These are phyloP conservation scores for Clunio marinus DNA, from an alignment of 2,888 invertebrate genomes.

Conservation along the genomic window DNA sequence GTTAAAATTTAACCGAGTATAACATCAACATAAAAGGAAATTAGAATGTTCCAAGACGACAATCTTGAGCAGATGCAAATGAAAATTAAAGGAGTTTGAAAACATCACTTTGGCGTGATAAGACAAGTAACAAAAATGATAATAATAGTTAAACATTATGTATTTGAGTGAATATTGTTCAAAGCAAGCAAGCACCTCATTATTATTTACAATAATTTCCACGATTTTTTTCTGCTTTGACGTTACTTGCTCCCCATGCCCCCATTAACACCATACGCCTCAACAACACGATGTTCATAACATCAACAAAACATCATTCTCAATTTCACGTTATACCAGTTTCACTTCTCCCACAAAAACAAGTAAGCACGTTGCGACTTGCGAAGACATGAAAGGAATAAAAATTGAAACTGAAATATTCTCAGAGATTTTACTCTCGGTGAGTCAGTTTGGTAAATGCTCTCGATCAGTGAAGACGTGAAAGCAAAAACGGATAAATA, in stretches of 20 bases:
- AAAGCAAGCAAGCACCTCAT: too few relatives aligned
- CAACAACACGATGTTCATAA: conserved; percentile 2
- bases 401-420: conserved; percentile 14
- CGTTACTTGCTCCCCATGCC: too few relatives aligned
- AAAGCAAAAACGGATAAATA: background rate
- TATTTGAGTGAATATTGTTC: background rate
- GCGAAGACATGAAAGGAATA: too few relatives aligned
- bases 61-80: background rate
- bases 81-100: conserved; percentile 2
- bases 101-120: background rate
- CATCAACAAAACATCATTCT: background rate
- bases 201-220: conserved; percentile 10
- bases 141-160: conserved; percentile 4
- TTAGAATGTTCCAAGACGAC: background rate
- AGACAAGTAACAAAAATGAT: background rate
- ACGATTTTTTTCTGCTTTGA: background rate
- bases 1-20: background rate
- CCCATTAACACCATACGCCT: too few relatives aligned
- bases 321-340: conserved; percentile 7
- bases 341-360: conserved; percentile 1
- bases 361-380: background rate
- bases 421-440: conserved; percentile 8
- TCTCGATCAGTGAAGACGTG: background rate
- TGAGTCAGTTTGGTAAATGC: background rate
- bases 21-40: background rate